These are phyloP conservation scores for Mesorhabditis spiculigera DNA, from an alignment of 2,888 invertebrate species.

Conservation along the genomic window DNA sequence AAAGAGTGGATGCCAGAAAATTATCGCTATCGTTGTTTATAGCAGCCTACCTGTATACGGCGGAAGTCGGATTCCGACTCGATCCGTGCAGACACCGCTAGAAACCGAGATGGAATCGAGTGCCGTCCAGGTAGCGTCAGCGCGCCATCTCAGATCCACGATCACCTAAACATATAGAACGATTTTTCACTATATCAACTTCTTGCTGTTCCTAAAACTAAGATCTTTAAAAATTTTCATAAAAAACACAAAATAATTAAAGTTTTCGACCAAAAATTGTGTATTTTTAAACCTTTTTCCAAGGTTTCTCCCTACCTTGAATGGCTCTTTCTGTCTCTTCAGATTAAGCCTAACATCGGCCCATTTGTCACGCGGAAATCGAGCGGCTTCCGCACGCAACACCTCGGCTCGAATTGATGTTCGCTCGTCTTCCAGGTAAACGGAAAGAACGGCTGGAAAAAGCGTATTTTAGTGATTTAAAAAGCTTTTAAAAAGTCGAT, in stretches of 20 bases:
- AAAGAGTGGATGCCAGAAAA: not conserved
- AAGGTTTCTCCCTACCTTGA: conserved; percentile 15
- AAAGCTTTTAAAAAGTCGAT: not conserved
- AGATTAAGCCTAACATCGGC: conserved; percentile 14
- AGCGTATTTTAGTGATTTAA: not conserved
- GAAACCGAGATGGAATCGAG: conserved; percentile 15
- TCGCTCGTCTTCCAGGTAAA: conserved; percentile 19
- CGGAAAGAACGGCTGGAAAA: conserved; percentile 8
- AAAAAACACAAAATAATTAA: no score
- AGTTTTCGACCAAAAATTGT: no score
- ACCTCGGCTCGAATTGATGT: conserved; percentile 9
- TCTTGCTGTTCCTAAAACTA: no score
- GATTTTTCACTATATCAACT: no score
- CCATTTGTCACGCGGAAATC: conserved; percentile 18
- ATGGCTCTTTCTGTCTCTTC: conserved; percentile 17
- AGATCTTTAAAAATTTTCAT: no score
- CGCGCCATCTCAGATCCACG: conserved; percentile 16
- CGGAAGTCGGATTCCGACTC: conserved; percentile 3
- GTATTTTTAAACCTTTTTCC: no score
- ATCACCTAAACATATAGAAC: conserved; percentile 10
- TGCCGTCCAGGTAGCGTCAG: conserved; percentile 16
- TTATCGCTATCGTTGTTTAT: not conserved
- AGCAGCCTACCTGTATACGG: not conserved
- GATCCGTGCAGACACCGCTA: conserved; percentile 17
- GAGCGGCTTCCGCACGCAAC: conserved; percentile 8